Conservation (phyloP, 2,113 vertebrate genomes). For the Orcinus orca region DNA sequence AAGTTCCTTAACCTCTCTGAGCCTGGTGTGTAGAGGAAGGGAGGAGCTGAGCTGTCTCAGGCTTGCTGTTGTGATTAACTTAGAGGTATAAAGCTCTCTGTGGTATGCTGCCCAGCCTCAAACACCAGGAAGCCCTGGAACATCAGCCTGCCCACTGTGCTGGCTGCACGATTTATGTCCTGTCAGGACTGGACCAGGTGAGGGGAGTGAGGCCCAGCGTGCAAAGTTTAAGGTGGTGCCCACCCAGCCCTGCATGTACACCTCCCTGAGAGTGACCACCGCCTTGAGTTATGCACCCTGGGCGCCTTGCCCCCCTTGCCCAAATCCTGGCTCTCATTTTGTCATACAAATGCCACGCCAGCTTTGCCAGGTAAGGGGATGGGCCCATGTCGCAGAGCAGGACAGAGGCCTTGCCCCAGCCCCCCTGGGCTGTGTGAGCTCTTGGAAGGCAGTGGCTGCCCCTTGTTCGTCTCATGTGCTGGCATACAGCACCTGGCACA, state of each 20-base stretch:
- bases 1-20: not conserved
- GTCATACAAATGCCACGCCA: not conserved
- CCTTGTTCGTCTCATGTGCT: fast-evolving
- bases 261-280: not conserved
- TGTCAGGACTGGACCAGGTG: not conserved
- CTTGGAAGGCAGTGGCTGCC: not conserved
- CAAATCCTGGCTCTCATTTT: not conserved
- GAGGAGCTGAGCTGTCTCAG: not conserved
- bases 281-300: not conserved
- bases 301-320: too few species aligned
- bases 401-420: not conserved
- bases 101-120: fast-evolving
- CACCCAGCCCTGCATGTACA: fast-evolving
- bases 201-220: not conserved
- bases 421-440: not conserved
- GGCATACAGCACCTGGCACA: not conserved
- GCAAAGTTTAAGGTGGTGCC: fast-evolving
- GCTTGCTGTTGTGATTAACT: too few species aligned
- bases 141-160: too few species aligned
- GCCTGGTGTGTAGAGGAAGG: not conserved
- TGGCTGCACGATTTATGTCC: not conserved
- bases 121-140: not conserved
- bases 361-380: not conserved
- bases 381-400: fast-evolving
- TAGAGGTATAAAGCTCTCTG: too few species aligned